These are phyloP conservation scores for Scomberomorus guttatus DNA, from an alignment of 2,797 vertebrate species.

Conservation along the genomic window DNA sequence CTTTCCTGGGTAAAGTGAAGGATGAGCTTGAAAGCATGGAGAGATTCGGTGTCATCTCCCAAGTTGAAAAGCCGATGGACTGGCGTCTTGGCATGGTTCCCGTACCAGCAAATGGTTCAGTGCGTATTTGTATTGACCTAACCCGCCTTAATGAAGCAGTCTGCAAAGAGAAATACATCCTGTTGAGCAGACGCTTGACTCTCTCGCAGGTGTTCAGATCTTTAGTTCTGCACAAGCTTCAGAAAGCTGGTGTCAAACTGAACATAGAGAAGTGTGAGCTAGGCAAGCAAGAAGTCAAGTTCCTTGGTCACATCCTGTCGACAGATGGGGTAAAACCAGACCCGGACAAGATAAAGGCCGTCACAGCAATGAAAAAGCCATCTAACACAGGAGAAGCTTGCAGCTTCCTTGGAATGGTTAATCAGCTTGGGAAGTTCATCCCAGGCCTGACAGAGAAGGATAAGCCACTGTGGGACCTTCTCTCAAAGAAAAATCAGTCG, in stretches of 20 bases:
- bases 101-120: neutral
- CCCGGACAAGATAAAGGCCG: neutral
- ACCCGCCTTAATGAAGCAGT: neutral
- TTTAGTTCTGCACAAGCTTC: slow-evolving; percentile 22
- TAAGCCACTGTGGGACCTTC: neutral
- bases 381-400: neutral
- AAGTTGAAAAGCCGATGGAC: neutral
- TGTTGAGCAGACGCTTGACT: slow-evolving; percentile 25
- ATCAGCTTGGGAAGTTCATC: neutral
- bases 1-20: neutral
- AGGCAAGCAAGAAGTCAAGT: neutral
- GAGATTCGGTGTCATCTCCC: neutral
- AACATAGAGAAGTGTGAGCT: slow-evolving; percentile 18
- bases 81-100: neutral
- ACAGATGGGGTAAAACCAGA: neutral
- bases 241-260: neutral
- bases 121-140: neutral
- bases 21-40: neutral
- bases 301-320: neutral
- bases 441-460: neutral
- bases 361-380: neutral
- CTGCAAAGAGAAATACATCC: slow-evolving; percentile 17
- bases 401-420: slow-evolving; percentile 3
- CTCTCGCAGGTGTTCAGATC: neutral
- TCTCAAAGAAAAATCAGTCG: slow-evolving; percentile 19